These are phyloP conservation scores for Syrrhaptes paradoxus DNA, from an alignment of 2,113 vertebrate species.

Conservation along the genomic window DNA sequence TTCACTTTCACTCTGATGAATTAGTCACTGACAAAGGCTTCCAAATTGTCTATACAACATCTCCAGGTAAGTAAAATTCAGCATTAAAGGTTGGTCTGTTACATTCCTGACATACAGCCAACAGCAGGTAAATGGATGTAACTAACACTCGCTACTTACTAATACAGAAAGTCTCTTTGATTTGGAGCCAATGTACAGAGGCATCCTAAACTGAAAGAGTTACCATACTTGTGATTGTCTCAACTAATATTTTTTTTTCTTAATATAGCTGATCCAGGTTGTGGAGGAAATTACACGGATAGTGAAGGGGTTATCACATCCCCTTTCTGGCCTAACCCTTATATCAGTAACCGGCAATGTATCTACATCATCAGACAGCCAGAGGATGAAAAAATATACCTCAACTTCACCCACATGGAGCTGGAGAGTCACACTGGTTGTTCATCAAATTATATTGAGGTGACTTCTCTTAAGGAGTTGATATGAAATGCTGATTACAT, in stretches of 20 bases:
- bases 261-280: slow-evolving; percentile 80
- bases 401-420: slow-evolving; percentile 88
- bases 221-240: background rate
- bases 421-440: slow-evolving; percentile 80
- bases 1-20: slow-evolving; percentile 91
- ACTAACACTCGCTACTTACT: background rate
- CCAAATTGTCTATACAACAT: slow-evolving; percentile 90
- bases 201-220: background rate
- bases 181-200: background rate
- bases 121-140: background rate
- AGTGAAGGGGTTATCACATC: slow-evolving; percentile 84
- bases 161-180: background rate
- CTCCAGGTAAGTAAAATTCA: slow-evolving; percentile 81
- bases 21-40: slow-evolving; percentile 84
- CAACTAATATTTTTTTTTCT: background rate
- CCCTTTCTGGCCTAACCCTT: slow-evolving; percentile 86
- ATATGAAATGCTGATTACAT: background rate
- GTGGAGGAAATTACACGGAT: slow-evolving; percentile 86
- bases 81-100: background rate
- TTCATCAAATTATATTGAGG: slow-evolving; percentile 86
- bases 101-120: background rate
- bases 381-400: slow-evolving; percentile 75
- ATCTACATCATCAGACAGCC: slow-evolving; percentile 86
- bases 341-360: slow-evolving; percentile 83
- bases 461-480: slow-evolving; percentile 48